Evolutionary conservation across 2,888 invertebrate genomes (phyloP), one percentile per base, ranked within the genome.

Genomic region (Tipula helvola): DNA sequence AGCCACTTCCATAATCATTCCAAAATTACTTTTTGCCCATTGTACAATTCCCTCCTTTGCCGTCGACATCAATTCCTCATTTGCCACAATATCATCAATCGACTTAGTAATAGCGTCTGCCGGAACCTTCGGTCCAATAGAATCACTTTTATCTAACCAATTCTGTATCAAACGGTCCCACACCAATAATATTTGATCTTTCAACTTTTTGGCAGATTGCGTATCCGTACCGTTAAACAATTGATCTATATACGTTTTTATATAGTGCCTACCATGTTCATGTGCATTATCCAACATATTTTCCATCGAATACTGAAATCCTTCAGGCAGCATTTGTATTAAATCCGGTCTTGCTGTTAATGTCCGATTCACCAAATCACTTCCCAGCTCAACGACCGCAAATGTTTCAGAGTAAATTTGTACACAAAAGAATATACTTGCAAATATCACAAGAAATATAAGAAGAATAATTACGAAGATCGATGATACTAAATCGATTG

Each of bases 141-240:
- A 89, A 87, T 94, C 91, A 88, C 94, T 93, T 0, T 95, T 94
- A 89, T 96, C 95, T 91, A 97, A 95, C 97, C 97, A 98, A 87
- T 96, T 96, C 91, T 98, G 97, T 91, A 98, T 98, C 84, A 98
- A 94, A 87, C 97, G 93, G 91, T 98, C 98, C 97, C 98, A 98
- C 18, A 99, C 93, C 91, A 97, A 97, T 57, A 98, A 92, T 1
- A 98, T 95, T 91, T 98, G 97, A 88, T 95, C 94, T 90, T 98
- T 98, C 57, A 98, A 93, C 87, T 96, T 95, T 41, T 94, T 94
- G 57, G 96, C 95, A 91, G 97, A 97, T 39, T 94, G 93, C 0
- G 95, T 94, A 90, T 97, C 96, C 0, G 96, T 95, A 89, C 96
- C 96, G 90, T 95, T 95, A 87, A 97, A 93, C 89, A 97, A 93